Evolutionary conservation across 2,797 vertebrate genomes (phyloP), one percentile per base, ranked within the genome.

Genomic region (Heterohyrax brucei): DNA sequence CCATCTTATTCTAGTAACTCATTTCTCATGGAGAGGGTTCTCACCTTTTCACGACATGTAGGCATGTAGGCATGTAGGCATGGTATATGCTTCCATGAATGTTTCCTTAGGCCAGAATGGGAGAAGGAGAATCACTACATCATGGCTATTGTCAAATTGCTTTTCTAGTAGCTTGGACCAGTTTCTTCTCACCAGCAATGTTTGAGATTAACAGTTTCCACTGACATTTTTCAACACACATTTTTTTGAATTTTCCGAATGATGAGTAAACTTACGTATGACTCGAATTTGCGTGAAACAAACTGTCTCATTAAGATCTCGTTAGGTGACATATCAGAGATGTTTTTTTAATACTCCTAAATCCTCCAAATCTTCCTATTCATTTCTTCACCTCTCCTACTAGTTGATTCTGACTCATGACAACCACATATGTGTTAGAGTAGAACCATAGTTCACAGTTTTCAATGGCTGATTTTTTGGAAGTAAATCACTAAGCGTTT

Each of bases 291-390:
- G 53, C 75, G n/a, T 80, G 10, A 53, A 93, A 16, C 50, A 90
- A 96, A 61, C 48, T 76, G 30, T 76, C 72, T 87, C 85, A 10
- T 66, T 81, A 94, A 81, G 64, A 82, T 85, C 48, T 28, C 59
- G 21, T 62, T 76, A 90, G 46, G 79, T 56, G 22, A 68, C 28
- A 16, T 68, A 66, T 50, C n/a, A 75, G 19, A 78, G 83, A 77
- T 80, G 28, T 48, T 86, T 87, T 87, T 66, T 89, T 89, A 70
- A 83, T 50, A 61, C 19, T 22, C 10, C 9, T 9, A 46, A 68
- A 89, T 83, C 44, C 66, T 89, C 88, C 77, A 66, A 87, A 86
- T 50, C 64, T 30, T 83, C 33, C 76, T 44, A 93, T 89, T 93
- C 22, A 21, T 89, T 53, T 80, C 50, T 92, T 92, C 13, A 48